Conservation (phyloP, 2,888 invertebrate species). For the Selenia dentaria region DNA sequence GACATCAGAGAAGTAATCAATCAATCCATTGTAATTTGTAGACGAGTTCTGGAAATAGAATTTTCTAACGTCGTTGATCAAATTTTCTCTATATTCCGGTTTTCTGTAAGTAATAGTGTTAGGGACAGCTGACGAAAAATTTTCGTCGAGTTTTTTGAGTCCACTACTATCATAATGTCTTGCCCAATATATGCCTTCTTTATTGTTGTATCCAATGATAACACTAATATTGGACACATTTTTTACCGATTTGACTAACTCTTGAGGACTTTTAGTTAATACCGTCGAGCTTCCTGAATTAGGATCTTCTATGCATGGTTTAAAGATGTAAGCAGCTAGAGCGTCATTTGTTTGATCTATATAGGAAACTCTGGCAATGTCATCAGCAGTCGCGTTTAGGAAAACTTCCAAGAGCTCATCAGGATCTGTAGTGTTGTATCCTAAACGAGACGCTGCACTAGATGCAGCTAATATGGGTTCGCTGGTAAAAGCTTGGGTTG, state of each 20-base stretch:
- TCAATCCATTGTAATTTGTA: slow-evolving; percentile 31
- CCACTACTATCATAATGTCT: slow-evolving; percentile 33
- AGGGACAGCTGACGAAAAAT: slow-evolving; percentile 37
- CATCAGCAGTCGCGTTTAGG: slow-evolving; percentile 37
- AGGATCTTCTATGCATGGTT: slow-evolving; percentile 40
- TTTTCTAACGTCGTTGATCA: slow-evolving; percentile 32
- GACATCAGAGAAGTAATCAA: slow-evolving; percentile 47
- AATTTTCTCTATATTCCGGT: slow-evolving; percentile 26
- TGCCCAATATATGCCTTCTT: slow-evolving; percentile 48
- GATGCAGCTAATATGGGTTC: slow-evolving; percentile 38
- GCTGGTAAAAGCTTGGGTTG: slow-evolving; percentile 38
- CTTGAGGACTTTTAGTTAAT: slow-evolving; percentile 34
- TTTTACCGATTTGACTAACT: slow-evolving; percentile 30
- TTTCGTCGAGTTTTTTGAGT: slow-evolving; percentile 21
- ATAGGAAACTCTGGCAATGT: slow-evolving; percentile 39
- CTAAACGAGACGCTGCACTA: slow-evolving; percentile 38
- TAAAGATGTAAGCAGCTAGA: slow-evolving; percentile 35
- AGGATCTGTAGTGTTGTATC: slow-evolving; percentile 39
- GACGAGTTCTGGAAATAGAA: slow-evolving; percentile 42
- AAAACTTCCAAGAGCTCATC: slow-evolving; percentile 43
- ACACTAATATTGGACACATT: slow-evolving; percentile 30
- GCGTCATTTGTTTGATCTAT: slow-evolving; percentile 34
- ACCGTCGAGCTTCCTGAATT: slow-evolving; percentile 26
- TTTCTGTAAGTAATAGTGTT: slow-evolving; percentile 8
- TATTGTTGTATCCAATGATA: slow-evolving; percentile 49